Evolutionary conservation across 2,113 vertebrate species (phyloP).

Genomic region (Cebidichthys violaceus): DNA sequence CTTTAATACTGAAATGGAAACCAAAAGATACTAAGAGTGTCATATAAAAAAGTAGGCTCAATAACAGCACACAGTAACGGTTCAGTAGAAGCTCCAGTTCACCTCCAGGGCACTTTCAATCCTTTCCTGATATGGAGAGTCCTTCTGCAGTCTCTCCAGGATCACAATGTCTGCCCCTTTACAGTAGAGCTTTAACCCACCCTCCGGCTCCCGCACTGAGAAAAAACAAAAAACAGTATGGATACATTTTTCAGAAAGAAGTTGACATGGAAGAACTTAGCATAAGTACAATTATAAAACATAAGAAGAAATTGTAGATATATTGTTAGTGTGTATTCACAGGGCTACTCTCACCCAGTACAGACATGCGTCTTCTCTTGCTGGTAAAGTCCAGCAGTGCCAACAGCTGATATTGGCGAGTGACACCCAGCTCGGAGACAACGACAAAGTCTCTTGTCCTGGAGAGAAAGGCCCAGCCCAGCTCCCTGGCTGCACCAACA

Average conservation of each 20-base stretch:
- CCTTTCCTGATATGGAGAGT: constrained; percentile 66
- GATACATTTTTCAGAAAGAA: constrained; percentile 18
- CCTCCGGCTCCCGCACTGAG: constrained; percentile 90
- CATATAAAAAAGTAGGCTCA: constrained; percentile 25
- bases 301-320: neutral
- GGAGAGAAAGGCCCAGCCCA: constrained; percentile 91
- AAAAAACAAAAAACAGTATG: constrained; percentile 19
- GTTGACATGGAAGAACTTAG: neutral
- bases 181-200: constrained; percentile 90
- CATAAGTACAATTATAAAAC: neutral
- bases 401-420: constrained; percentile 86
- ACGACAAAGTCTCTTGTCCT: constrained; percentile 90
- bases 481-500: constrained; percentile 88
- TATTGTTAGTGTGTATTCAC: neutral
- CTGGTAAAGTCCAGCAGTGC: constrained; percentile 95
- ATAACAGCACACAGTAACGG: neutral
- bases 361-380: constrained; percentile 92
- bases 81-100: constrained; percentile 54
- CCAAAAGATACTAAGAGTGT: constrained; percentile 5
- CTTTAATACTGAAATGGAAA: neutral
- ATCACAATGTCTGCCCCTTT: constrained; percentile 95
- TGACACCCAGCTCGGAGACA: constrained; percentile 87
- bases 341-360: constrained; percentile 86
- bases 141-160: constrained; percentile 83
- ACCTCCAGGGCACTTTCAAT: constrained; percentile 88